A percentile compares a stretch with the other conserved stretches of the same genome.
These are phyloP conservation scores for Poliocrania exsul DNA, from an alignment of 2,797 vertebrate genomes.

Conservation along the genomic window DNA sequence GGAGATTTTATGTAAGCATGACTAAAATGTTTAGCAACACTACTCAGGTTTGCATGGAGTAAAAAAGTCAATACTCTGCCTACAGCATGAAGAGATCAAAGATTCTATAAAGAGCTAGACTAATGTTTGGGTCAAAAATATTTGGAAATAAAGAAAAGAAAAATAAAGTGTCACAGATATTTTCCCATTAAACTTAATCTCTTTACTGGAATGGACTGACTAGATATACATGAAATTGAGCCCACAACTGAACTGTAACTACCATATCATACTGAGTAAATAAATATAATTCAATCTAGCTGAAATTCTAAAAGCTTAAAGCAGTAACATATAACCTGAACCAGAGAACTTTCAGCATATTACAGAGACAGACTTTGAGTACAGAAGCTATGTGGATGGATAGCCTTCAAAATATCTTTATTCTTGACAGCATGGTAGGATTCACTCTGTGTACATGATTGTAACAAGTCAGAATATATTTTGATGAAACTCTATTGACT, in stretches of 20 bases:
- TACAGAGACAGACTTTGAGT: not conserved
- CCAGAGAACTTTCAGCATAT: not conserved
- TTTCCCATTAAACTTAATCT: not conserved
- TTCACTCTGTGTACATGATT: not conserved
- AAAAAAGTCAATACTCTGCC: conserved; percentile 26
- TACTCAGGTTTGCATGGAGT: conserved; percentile 13
- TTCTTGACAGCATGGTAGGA: not conserved
- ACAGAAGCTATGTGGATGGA: not conserved
- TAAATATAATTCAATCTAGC: not conserved
- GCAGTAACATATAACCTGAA: not conserved
- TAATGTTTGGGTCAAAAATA: conserved; percentile 5
- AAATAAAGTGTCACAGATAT: not conserved
- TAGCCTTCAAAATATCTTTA: not conserved
- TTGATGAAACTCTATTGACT: not conserved
- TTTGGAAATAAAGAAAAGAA: conserved; percentile 24
- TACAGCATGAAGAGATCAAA: conserved; percentile 19
- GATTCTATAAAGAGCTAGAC: not conserved
- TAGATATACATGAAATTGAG: not conserved
- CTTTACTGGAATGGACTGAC: not conserved
- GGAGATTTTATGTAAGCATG: conserved; percentile 64
- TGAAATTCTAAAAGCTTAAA: not conserved
- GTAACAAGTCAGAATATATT: not conserved
- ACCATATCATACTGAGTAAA: not conserved
- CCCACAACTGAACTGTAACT: not conserved
- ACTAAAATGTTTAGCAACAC: conserved; percentile 66